Evolutionary conservation across 2,888 invertebrate genomes (phyloP).

Genomic region (Philonicus albiceps): DNA sequence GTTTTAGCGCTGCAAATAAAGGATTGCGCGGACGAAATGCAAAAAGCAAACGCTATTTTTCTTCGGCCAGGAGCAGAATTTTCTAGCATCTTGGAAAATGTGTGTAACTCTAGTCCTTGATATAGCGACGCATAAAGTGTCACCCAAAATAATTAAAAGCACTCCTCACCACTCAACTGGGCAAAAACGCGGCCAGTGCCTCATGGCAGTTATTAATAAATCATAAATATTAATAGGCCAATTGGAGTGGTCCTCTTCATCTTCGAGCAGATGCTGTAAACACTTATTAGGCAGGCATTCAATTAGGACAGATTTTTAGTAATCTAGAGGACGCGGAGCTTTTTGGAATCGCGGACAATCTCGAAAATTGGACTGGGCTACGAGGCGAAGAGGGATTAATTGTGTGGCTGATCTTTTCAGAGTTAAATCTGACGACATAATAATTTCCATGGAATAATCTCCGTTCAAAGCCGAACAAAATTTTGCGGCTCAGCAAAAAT

Average conservation of each 20-base stretch:
- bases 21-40: background rate
- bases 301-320: conserved; percentile 1
- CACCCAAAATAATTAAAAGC: conserved; percentile 22
- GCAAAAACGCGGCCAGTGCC: background rate
- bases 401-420: background rate
- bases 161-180: background rate
- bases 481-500: background rate
- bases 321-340: background rate
- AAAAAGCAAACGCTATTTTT: background rate
- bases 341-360: background rate
- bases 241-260: background rate
- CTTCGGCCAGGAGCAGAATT: background rate
- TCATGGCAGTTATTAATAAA: conserved; percentile 8
- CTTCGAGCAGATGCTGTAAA: background rate
- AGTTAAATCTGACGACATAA: background rate
- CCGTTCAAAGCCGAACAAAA: background rate
- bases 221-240: conserved; percentile 31
- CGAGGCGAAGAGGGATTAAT: background rate
- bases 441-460: background rate
- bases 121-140: background rate
- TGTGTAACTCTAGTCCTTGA: background rate
- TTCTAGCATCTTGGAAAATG: background rate
- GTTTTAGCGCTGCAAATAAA: conserved; percentile 22
- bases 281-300: conserved; percentile 12
- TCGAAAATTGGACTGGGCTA: background rate